Base-by-base conservation (phyloP, 2,888 invertebrate species). In the Neuroscelio doddi region DNA sequence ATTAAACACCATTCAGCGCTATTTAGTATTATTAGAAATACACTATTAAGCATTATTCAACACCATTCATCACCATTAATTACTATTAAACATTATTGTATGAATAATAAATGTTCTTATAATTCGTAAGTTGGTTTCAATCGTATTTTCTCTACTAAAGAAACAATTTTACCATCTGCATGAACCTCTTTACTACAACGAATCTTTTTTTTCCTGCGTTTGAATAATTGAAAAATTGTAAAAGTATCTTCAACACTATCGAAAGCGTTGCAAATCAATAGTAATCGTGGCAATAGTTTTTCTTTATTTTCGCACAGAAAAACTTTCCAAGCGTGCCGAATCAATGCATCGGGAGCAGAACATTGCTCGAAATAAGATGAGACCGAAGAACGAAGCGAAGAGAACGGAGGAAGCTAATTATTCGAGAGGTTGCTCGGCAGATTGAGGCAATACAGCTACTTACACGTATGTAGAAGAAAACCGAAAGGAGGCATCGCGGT, bases 361-460 rank as follows among this genome's bases (percentile, higher is more conserved):
- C 44, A 50, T 44, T 49, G 47, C 16, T 10, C 21, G 29, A 36
- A 8, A 9, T 27, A 14, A 38, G 16, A 38, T 15, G 16, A 34
- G 34, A 2, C 16, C 24, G 14, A 65, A 52, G 52, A 56, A 58
- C 41, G 51, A 47, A 47, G 47, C 56, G 47, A 51, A 64, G 56
- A 47, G 52, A 56, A 61, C 49, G 65, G 56, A 56, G 49, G 56
- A 47, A 61, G 65, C 59, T 61, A 61, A 65, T 65, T 56, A 68
- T 68, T 68, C 45, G 49, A n/a, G n/a, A 57, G 42, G 29, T 63
- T 63, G 58, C 55, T 63, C 39, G 55, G 45, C 53, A 49, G 58
- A 66, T 63, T 58, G 63, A 55, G 42, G 59, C 56, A 56, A 62
- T 58, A 59, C 64, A 39, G 52, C 58, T 57, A 50, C 58, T 63